A percentile compares a stretch with the other conserved stretches of the same genome.
phyloP scores from a whole-genome alignment of 2,113 vertebrate species.

The Taurulus bubalis region DNA sequence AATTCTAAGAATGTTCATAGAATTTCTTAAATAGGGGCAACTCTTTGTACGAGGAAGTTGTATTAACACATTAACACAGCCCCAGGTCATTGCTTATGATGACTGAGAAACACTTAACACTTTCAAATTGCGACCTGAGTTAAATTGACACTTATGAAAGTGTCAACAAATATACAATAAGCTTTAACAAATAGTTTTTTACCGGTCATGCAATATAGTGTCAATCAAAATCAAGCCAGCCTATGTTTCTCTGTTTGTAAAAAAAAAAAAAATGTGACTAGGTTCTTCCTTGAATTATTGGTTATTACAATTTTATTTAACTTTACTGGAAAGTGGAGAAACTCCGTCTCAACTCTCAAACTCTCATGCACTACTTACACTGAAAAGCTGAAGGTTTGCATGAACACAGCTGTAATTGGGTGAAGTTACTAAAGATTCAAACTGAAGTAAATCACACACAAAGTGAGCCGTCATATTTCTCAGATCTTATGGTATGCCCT shows the following conservation, averaged over 20 bases:
- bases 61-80: too few relatives aligned
- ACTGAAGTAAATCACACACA: neutral
- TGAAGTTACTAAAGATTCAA: neutral
- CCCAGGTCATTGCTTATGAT: neutral
- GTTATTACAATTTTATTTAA: neutral
- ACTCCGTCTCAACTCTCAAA: too few relatives aligned
- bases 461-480: neutral
- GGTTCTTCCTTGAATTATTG: too few relatives aligned
- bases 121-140: neutral
- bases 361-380: neutral
- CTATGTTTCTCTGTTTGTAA: neutral
- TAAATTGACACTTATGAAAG: neutral
- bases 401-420: neutral
- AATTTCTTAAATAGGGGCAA: too few relatives aligned
- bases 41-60: too few relatives aligned
- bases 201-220: neutral
- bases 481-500: neutral
- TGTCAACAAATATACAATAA: neutral
- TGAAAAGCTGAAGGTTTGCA: neutral
- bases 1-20: too few relatives aligned
- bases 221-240: neutral
- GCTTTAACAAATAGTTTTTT: neutral
- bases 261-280: too few relatives aligned
- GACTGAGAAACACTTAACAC: neutral
- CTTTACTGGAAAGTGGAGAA: neutral